A percentile compares a stretch with the other conserved stretches of the same genome.
Evolutionary conservation across 2,888 invertebrate species (phyloP).

Genomic region (Campoplex capitator): DNA sequence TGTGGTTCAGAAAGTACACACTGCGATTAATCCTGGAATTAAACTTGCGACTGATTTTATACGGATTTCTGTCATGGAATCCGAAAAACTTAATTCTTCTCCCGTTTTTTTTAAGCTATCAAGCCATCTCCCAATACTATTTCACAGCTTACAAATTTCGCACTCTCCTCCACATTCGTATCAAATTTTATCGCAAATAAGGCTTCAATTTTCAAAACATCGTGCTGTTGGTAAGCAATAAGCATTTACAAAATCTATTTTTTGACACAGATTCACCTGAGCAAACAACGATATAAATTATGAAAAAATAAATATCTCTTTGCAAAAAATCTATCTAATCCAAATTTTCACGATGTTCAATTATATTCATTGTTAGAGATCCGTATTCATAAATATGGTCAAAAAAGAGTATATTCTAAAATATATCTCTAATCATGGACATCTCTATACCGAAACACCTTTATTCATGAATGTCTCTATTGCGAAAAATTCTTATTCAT

Average conservation of each 20-base stretch:
- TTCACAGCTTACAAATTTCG: not conserved
- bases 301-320: too few relatives aligned
- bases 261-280: not conserved
- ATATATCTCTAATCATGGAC: not conserved
- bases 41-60: not conserved
- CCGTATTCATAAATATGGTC: too few relatives aligned
- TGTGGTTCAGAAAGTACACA: not conserved
- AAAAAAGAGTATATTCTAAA: not conserved
- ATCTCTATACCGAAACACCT: too few relatives aligned
- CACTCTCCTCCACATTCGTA: not conserved
- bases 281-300: too few relatives aligned
- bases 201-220: not conserved
- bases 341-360: too few relatives aligned
- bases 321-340: too few relatives aligned
- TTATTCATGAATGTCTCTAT: too few relatives aligned
- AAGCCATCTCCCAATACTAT: not conserved
- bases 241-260: not conserved
- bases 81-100: not conserved
- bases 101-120: not conserved
- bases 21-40: not conserved
- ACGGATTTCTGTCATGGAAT: not conserved
- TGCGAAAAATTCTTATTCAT: too few relatives aligned
- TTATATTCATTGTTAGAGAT: too few relatives aligned
- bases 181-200: not conserved
- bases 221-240: not conserved